Base-by-base conservation (phyloP, 2,113 vertebrate species). In the Hirundichthys speculiger region DNA sequence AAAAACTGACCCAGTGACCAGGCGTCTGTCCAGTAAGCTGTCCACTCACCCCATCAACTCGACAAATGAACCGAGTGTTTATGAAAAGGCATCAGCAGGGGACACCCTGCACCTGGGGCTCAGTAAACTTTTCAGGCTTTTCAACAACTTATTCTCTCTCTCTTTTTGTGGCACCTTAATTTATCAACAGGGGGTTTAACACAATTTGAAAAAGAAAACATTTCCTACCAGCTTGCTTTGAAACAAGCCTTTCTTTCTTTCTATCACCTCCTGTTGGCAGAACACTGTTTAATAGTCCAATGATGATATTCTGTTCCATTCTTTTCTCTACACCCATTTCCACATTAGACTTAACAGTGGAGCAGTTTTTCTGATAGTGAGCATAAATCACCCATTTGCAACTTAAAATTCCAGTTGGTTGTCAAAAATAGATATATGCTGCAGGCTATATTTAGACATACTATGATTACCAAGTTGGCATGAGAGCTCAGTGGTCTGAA, bases 31-130 rank as follows among this genome's bases (percentile, higher is more conserved):
- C 89, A 85, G 81, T 52, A 57, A 59, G 63, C 75, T 89, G 77
- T 86, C 73, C 14, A 49, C 73, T 63, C 49, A 71, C 69, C 72
- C 86, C 67, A 61, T 85, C 86, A 90, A 89, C 73, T 78, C 83
- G 86, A 91, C 82, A 72, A 71, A 85, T 87, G 84, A 86, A 75
- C 74, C 19, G 79, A 89, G 77, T 86, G 47, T 83, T 77, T 67
- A 51, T 85, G 75, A 89, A 89, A 88, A 84, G 64, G 20, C 57
- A 54, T 46, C 76, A 85, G 87, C 85, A 46, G 85, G 86, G 82
- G 75, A 77, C 70, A 59, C 4, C 16, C 49, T 81, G 73, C 80
- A 88, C 87, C 87, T 91, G 82, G 85, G 87, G 83, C 86, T 80
- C 54, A 57, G 69, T 71, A 67, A 89, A 87, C 80, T 62, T 84